Evolutionary conservation across 2,113 vertebrate genomes (phyloP), one percentile per base, ranked within the genome.

Genomic region (Phalacrocorax brasilianus): DNA sequence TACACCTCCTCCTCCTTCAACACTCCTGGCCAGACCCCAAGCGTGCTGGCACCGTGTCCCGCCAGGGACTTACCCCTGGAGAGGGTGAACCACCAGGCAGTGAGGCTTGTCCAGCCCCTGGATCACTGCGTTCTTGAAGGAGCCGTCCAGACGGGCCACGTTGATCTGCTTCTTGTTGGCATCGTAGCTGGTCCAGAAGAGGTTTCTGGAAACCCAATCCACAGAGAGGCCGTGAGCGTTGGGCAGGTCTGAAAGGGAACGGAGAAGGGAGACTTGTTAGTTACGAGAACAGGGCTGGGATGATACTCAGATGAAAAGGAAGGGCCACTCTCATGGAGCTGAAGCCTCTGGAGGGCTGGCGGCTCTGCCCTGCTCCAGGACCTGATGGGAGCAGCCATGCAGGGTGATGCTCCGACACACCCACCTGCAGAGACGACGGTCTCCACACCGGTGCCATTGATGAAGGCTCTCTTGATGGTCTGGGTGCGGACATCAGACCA

Each of bases 111-210:
- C 99, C 95, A 99, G 97, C 73, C 99, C 99, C 96, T 99, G 99
- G 88, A 99, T 99, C 83, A 99, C 99, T 0, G 99, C 99, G 0
- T 99, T 99, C 97, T 99, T 99, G 97, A 99, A 99, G 91, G 99
- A 99, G 80, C 99, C 99, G 0, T 99, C 99, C 91, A 99, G 98
- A 77, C 99, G 98, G 50, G 99, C 99, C 83, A 99, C 99, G 0
- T 99, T 99, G 82, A 99, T 99, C 97, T 99, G 99, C 95, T 99
- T 99, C 98, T 99, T 99, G 97, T 99, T 99, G 96, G 98, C 98
- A 0, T 99, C 99, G 0, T 99, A 99, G 96, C 99, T 99, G 22
- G 99, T 99, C 99, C 99, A 99, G 98, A 99, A 99, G 33, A 99
- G 98, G 95, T 99, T 99, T 88, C 99, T 98, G 91, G 99, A 99